Percentiles rank a stretch among this genome's conserved stretches.
phyloP scores from a whole-genome alignment of 1,140 invertebrate genomes.

The Drosophila persimilis region DNA sequence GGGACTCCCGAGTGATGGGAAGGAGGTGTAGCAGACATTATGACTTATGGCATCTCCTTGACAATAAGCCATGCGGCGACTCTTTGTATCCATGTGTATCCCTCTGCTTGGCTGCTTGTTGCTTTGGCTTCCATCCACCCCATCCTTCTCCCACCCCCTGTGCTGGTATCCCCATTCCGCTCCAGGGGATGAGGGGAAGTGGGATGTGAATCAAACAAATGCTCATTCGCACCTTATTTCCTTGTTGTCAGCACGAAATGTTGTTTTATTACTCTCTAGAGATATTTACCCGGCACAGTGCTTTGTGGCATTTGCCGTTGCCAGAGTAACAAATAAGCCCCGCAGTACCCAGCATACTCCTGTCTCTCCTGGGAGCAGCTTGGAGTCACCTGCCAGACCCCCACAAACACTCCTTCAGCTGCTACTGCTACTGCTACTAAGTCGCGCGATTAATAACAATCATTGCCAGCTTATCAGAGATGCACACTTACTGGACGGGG shows the following conservation, averaged over 20 bases:
- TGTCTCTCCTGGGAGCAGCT: slow-evolving; percentile 6
- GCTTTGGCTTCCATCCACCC: slow-evolving; percentile 18
- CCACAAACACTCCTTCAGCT: slow-evolving; percentile 5
- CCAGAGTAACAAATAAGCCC: slow-evolving; percentile 63
- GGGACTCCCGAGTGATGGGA: background rate
- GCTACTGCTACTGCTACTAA: slow-evolving; percentile 4
- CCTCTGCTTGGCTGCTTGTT: slow-evolving; percentile 16
- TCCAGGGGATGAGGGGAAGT: slow-evolving; percentile 22
- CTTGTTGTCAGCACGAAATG: slow-evolving; percentile 79
- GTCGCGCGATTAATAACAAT: slow-evolving; percentile 70
- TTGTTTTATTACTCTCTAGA: slow-evolving; percentile 82
- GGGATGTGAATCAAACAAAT: slow-evolving; percentile 69
- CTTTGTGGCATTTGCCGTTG: slow-evolving; percentile 62
- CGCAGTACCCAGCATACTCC: background rate
- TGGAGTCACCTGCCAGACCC: slow-evolving; percentile 54
- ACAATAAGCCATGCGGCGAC: slow-evolving; percentile 66
- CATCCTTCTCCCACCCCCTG: background rate
- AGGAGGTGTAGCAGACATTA: slow-evolving; percentile 25
- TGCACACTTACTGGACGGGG: slow-evolving; percentile 85
- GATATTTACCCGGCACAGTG: slow-evolving; percentile 64
- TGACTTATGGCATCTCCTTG: slow-evolving; percentile 79
- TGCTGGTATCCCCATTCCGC: background rate
- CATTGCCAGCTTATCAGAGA: slow-evolving; percentile 32
- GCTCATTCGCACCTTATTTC: slow-evolving; percentile 76
- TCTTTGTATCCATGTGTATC: slow-evolving; percentile 41